Evolutionary conservation across 2,113 vertebrate species (phyloP).

Genomic region (Elephas maximus): DNA sequence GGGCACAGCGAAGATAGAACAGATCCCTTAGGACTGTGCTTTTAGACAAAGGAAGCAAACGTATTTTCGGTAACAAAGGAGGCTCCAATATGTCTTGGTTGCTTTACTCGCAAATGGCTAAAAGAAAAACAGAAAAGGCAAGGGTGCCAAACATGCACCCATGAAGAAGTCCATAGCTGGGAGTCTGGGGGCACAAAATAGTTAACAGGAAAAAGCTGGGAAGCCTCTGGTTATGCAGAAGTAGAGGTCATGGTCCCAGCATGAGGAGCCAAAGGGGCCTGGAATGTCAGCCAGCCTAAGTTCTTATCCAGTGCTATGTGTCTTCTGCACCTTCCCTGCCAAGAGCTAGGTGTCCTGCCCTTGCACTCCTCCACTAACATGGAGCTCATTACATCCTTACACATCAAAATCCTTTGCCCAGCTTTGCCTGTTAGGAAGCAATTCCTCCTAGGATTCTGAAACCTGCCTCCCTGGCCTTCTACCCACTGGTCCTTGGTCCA

Average conservation of each 20-base stretch:
- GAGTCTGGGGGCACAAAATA: background rate
- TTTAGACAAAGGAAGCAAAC: background rate
- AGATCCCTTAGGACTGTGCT: rapidly evolving
- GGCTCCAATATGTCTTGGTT: background rate
- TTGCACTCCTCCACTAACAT: rapidly evolving
- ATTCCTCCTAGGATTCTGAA: background rate
- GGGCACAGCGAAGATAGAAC: background rate
- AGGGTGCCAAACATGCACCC: background rate
- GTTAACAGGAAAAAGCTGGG: background rate
- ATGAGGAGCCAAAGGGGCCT: background rate
- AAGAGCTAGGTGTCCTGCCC: background rate
- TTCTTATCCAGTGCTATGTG: background rate
- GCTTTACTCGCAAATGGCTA: background rate
- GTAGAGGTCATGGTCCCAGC: background rate
- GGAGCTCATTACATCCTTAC: background rate
- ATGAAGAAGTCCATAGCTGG: background rate
- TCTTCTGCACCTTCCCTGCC: background rate
- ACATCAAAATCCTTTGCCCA: background rate
- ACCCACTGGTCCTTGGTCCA: background rate
- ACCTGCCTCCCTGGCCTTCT: background rate
- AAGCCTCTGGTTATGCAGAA: background rate
- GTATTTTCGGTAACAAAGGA: background rate
- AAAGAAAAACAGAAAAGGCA: conserved; percentile 39
- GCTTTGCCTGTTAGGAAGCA: background rate
- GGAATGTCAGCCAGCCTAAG: background rate